Evolutionary conservation across 2,888 invertebrate genomes (phyloP).

Genomic region (Gari tellinella): DNA sequence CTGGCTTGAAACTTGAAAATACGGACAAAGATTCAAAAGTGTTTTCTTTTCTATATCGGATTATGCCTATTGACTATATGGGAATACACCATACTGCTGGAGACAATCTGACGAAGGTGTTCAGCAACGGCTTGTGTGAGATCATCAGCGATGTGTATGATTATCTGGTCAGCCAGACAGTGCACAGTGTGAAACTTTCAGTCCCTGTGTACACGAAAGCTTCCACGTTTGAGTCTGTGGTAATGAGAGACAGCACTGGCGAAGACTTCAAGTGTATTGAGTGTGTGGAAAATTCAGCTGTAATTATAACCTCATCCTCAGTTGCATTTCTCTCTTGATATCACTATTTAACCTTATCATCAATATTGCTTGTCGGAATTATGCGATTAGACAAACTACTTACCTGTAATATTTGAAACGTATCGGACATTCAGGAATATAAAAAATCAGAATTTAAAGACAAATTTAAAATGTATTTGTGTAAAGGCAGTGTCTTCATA

Average conservation of each 20-base stretch:
- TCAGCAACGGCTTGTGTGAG: slow-evolving; percentile 1
- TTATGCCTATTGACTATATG: slow-evolving; percentile 4
- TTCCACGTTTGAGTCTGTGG: slow-evolving; percentile 11
- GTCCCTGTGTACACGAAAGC: slow-evolving; percentile 8
- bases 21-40: slow-evolving; percentile 2
- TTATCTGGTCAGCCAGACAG: slow-evolving; percentile 28
- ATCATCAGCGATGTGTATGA: slow-evolving; percentile 29
- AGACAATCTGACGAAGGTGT: not conserved
- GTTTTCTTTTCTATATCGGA: slow-evolving; percentile 34
- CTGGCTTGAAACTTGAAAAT: slow-evolving; percentile 12
- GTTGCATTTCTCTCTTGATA: not conserved
- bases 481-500: too few relatives aligned
- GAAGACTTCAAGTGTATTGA: slow-evolving; percentile 12
- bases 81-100: not conserved
- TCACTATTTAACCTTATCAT: too few relatives aligned
- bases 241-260: slow-evolving; percentile 16
- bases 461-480: too few relatives aligned
- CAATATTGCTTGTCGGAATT: too few relatives aligned
- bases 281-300: not conserved
- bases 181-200: slow-evolving; percentile 3
- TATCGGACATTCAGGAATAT: too few relatives aligned
- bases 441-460: too few relatives aligned
- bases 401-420: too few relatives aligned
- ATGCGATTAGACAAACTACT: too few relatives aligned
- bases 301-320: not conserved